A percentile compares a stretch with the other conserved stretches of the same genome.
phyloP scores from a whole-genome alignment of 2,888 invertebrate species.

The Athripsodes cinereus region DNA sequence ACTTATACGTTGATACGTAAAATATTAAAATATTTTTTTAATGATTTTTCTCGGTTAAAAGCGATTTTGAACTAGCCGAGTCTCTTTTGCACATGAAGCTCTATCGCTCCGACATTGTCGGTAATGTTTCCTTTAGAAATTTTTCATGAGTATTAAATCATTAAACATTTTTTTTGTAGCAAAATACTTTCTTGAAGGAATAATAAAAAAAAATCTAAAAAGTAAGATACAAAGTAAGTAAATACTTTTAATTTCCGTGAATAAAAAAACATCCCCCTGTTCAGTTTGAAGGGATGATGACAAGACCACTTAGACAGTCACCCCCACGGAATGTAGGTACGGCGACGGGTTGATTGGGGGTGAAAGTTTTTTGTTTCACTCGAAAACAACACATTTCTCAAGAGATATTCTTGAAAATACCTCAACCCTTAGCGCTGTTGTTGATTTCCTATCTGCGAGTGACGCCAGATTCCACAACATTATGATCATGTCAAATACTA shows the following conservation, averaged over 20 bases:
- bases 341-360: neutral
- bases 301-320: conserved; percentile 14
- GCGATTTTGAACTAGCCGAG: no score
- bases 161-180: no score
- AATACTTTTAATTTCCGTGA: neutral
- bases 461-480: no score
- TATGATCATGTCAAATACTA: no score
- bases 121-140: no score
- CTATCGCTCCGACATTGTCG: no score
- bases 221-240: neutral
- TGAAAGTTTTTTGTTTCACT: conserved; percentile 12
- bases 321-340: neutral
- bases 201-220: neutral
- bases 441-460: neutral
- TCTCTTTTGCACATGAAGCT: no score
- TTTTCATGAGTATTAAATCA: no score
- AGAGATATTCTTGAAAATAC: conserved; percentile 15
- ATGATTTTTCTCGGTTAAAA: no score
- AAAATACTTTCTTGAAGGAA: no score
- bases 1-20: no score
- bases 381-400: conserved; percentile 21
- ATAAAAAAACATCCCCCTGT: neutral
- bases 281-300: conserved; percentile 2
- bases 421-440: conserved; percentile 1
- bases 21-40: no score